phyloP scores from a whole-genome alignment of 2,113 vertebrate species.

The Natator depressus region DNA sequence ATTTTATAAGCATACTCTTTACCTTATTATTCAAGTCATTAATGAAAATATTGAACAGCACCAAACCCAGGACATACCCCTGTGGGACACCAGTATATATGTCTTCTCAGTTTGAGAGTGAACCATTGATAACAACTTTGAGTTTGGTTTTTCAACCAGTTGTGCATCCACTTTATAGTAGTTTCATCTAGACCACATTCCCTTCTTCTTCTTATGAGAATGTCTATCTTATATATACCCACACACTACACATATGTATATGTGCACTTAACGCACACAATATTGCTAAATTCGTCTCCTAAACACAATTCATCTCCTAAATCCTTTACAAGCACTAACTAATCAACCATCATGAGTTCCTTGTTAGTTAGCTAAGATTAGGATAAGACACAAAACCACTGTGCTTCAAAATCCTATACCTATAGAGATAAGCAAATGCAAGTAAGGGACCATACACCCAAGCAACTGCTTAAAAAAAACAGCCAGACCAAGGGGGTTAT shows the following conservation, averaged over 20 bases:
- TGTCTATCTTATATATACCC: background rate
- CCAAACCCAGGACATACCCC: background rate
- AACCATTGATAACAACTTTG: background rate
- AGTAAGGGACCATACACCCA: background rate
- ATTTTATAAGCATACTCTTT: background rate
- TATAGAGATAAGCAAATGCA: background rate
- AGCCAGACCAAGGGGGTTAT: background rate
- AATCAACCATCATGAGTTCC: background rate
- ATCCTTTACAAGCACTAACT: background rate
- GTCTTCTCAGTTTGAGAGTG: background rate
- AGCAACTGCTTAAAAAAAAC: background rate
- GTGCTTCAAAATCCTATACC: background rate
- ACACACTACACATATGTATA: background rate
- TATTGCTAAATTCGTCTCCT: background rate
- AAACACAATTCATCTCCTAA: background rate
- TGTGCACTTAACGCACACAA: background rate
- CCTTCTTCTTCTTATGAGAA: background rate
- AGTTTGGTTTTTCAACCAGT: background rate
- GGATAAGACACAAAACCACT: background rate
- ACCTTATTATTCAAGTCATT: background rate
- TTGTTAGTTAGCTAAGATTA: background rate
- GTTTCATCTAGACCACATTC: background rate
- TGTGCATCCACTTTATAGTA: background rate
- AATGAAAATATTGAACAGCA: background rate
- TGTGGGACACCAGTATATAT: background rate